Base-by-base conservation (phyloP, 2,113 vertebrate genomes). In the Poeciliopsis occidentalis region DNA sequence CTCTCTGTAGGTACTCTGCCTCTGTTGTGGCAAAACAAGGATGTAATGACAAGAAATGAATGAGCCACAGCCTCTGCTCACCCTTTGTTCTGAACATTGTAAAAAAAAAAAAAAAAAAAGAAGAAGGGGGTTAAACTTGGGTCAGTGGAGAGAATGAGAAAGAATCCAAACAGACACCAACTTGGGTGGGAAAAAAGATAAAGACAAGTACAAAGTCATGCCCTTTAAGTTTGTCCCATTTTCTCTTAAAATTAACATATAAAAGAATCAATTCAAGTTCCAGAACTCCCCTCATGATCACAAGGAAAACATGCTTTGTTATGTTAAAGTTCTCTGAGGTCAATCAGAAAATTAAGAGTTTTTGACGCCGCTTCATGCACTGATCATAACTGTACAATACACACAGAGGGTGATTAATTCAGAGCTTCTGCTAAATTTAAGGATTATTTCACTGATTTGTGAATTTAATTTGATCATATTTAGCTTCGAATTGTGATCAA, bases 1-100 rank as follows among this genome's bases (percentile, higher is more conserved):
- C 65, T 77, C 87, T 86, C 83, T 37, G 75, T 76, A 73, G 77
- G 84, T 83, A 76, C 44, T 54, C 66, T 65, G 54, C 57, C 70
- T 80, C 61, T 1, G n/a, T 57, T 22, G 15, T 63, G 69, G 67
- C 81, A 64, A 75, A 91, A 88, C 76, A 78, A 75, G 76, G 39
- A 78, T 30, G 65, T 61, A 87, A 86, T 83, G 79, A 77, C 65
- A 17, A 66, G 67, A 61, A 85, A 81, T 60, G 44, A 78, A 83
- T 76, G 81, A 83, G 75, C 63, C 73, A 37, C 44, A 26, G 60
- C 54, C 54, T 44, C 74, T 68, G 66, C 60, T 74, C 8, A 27
- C 47, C 51, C 63, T 72, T 61, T 51, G 68, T 73, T 63, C 69
- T 69, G 70, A 34, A 34, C n/a, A 1, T 34, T 44, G n/a, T 7